Evolutionary conservation across 1,140 invertebrate species (phyloP), one percentile per base, ranked within the genome.

Genomic region (Drosophila pachea): DNA sequence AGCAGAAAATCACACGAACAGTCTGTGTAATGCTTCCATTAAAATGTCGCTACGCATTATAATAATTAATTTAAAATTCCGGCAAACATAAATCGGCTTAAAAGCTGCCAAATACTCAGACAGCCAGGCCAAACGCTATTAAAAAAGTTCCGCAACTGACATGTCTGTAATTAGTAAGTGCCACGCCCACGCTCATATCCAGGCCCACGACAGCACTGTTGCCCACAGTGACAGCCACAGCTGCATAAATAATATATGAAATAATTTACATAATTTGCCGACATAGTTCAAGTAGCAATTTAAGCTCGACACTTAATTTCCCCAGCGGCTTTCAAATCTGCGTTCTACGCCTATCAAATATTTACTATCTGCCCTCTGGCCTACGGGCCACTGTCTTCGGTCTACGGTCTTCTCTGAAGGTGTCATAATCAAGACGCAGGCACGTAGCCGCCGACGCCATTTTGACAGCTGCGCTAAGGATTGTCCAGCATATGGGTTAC

Each of bases 261-360:
- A 76, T 52, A 84, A 84, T 84, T 84, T 83, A 67, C 78, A 83
- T 84, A 83, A 83, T 69, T 61, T 62, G 42, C 47, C 40, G 45
- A 9, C 79, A 67, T 78, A 78, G 78, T 84, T 83, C 56, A 64
- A 75, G 64, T 35, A 69, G 62, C 68, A 76, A 78, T 75, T 78
- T 78, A 64, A 84, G 64, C 72, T 68, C 78, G 60, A 49, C 75
- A 59, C 79, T 69, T 83, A 78, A 83, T 83, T 83, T 83, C 78
- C 78, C 78, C 65, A 67, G 76, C 58, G 75, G 42, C 62, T 29
- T 38, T 72, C 42, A 78, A 78, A 78, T 78, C 78, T 74, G 71
- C 68, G 64, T 73, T 76, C 70, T 75, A 75, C 56, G 68, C 68
- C 75, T 64, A 84, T 83, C 58, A 84, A 83, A 78, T 84, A 84